Evolutionary conservation across 2,888 invertebrate genomes (phyloP), one percentile per base, ranked within the genome.

Genomic region (Callinectes sapidus): DNA sequence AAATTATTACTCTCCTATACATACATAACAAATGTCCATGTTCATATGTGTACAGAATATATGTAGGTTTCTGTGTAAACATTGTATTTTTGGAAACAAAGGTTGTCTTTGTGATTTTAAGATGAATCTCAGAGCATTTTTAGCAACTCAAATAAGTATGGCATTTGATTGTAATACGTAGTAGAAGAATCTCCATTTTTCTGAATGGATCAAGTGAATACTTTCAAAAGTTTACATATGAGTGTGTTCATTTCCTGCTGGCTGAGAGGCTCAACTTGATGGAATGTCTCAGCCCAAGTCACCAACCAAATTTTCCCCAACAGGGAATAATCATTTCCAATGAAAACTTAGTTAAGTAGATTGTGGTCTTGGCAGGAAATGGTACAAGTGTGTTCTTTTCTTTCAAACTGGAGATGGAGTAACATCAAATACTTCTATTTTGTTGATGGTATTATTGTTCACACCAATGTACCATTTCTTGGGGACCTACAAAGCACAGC

Each of bases 11-110:
- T 77, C 66, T 77, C 66, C 55, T 89, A 89, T 71, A 89, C 39
- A 71, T 89, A 89, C 54, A 71, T 23, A 55, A 89, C 55, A 89
- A 54, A 89, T 89, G 55, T 89, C 48, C 55, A 89, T 89, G 55
- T 89, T 55, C 42, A 89, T 89, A 89, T 89, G 55, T 89, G 55
- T 89, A 89, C 55, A 61, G 39, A 61, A 89, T 89, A 89, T 66
- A 89, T 89, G 66, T 61, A 89, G 48, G 28, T 54, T 54, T 39
- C 39, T 35, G 81, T 81, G 81, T 81, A 87, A 87, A 48, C 42
- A 87, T 54, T 54, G 54, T 54, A 87, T 54, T 54, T 87, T 54
- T 54, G 87, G 48, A 87, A 54, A 48, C 48, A 48, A 23, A 81
- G 35, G 35, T 35, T 16, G 81, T 81, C 81, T 81, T 81, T 81